Percentiles rank a stretch among this genome's conserved stretches.
Evolutionary conservation across 1,140 invertebrate species (phyloP).

Genomic region (Camponotus pennsylvanicus): DNA sequence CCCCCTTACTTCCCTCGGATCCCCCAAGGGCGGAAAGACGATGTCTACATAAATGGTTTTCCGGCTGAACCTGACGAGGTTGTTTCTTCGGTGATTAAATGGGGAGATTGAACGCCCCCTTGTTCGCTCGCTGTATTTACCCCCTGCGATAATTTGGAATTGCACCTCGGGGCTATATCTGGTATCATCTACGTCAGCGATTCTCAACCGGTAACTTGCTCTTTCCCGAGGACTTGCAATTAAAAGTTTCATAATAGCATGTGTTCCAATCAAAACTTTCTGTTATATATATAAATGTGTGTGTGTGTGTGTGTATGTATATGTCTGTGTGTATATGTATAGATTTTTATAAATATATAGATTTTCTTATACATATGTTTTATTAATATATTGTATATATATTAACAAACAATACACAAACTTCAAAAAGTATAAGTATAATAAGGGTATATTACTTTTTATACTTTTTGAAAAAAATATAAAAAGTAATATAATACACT

Average conservation of each 20-base stretch:
- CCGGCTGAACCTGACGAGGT: constrained; percentile 37
- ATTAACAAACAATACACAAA: too few relatives aligned
- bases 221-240: background rate
- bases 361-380: too few relatives aligned
- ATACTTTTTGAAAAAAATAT: too few relatives aligned
- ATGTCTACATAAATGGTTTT: constrained; percentile 59
- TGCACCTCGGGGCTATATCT: constrained; percentile 39
- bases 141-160: constrained; percentile 46
- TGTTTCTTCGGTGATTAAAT: constrained; percentile 53
- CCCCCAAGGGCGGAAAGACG: background rate
- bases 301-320: too few relatives aligned
- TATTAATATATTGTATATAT: too few relatives aligned
- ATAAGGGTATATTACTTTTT: too few relatives aligned
- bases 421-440: too few relatives aligned
- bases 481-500: background rate
- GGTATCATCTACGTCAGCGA: constrained; percentile 48
- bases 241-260: constrained; percentile 29
- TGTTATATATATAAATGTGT: background rate
- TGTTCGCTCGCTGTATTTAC: constrained; percentile 44
- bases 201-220: constrained; percentile 8
- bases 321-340: too few relatives aligned
- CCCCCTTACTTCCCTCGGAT: background rate
- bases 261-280: constrained; percentile 29
- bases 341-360: too few relatives aligned
- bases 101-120: constrained; percentile 33